Conservation (phyloP, 2,113 vertebrate species). For the Sylvia atricapilla region DNA sequence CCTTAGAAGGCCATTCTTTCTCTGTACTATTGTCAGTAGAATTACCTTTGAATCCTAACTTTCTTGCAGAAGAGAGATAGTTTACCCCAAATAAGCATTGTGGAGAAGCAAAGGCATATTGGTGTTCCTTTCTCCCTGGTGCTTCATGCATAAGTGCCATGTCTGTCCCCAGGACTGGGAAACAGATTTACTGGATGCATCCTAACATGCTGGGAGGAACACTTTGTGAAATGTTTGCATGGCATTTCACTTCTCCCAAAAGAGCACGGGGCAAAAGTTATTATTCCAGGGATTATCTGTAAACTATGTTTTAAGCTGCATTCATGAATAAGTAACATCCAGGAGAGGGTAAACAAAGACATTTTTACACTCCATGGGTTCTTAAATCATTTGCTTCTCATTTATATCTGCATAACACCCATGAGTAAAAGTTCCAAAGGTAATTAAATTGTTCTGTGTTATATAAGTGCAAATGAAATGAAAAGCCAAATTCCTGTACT, state of each 20-base stretch:
- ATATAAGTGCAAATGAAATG: not conserved
- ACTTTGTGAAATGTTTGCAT: not conserved
- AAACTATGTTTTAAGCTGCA: not conserved
- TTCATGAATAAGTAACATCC: not conserved
- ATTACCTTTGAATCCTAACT: not conserved
- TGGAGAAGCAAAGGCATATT: not conserved
- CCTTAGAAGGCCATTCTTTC: not conserved
- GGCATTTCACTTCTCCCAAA: not conserved
- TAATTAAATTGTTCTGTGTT: not conserved
- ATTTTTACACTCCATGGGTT: not conserved
- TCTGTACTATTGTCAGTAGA: not conserved
- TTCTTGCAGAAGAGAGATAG: not conserved
- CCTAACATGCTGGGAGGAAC: not conserved
- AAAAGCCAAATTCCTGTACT: not conserved
- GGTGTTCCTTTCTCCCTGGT: not conserved
- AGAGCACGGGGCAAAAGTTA: not conserved
- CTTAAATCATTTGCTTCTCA: not conserved
- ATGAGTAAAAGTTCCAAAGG: not conserved
- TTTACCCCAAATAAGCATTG: not conserved
- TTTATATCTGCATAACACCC: not conserved
- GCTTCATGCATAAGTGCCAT: not conserved
- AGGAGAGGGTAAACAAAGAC: not conserved
- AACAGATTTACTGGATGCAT: not conserved
- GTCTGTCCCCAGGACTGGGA: not conserved
- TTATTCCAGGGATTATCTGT: not conserved